phyloP scores from a whole-genome alignment of 2,888 invertebrate genomes.

The Pherbina coryleti region DNA sequence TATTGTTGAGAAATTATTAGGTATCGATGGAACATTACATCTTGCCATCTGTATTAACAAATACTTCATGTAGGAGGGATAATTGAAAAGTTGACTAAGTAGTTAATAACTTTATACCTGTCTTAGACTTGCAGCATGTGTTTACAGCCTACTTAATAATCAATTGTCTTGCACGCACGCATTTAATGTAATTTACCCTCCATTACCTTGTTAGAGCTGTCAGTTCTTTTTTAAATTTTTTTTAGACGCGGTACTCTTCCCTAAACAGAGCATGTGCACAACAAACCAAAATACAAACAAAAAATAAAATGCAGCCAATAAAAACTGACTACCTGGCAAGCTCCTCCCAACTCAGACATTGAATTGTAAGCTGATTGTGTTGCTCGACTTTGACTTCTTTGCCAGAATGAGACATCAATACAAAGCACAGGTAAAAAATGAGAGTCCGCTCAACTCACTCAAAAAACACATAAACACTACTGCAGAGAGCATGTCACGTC shows the following conservation, averaged over 20 bases:
- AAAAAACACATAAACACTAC: slow-evolving; percentile 16
- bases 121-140: slow-evolving; percentile 17
- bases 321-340: slow-evolving; percentile 23
- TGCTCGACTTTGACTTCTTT: background rate
- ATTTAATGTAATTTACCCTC: slow-evolving; percentile 37
- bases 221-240: slow-evolving; percentile 18
- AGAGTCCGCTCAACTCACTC: background rate
- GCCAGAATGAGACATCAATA: slow-evolving; percentile 22
- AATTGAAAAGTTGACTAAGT: background rate
- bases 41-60: background rate
- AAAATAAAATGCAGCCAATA: slow-evolving; percentile 28
- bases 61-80: background rate
- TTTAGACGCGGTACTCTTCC: background rate
- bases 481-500: slow-evolving; percentile 18
- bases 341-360: slow-evolving; percentile 16
- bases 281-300: no score
- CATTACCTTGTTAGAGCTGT: slow-evolving; percentile 39
- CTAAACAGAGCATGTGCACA: slow-evolving; percentile 10
- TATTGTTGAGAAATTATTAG: background rate
- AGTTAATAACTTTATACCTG: slow-evolving; percentile 9
- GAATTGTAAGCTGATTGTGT: background rate
- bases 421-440: background rate
- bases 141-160: slow-evolving; percentile 16
- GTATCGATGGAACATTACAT: background rate
- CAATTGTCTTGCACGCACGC: slow-evolving; percentile 36